Percentiles rank a stretch among this genome's conserved stretches.
These are phyloP conservation scores for Drosophila dives DNA, from an alignment of 2,888 invertebrate genomes.

Conservation along the genomic window DNA sequence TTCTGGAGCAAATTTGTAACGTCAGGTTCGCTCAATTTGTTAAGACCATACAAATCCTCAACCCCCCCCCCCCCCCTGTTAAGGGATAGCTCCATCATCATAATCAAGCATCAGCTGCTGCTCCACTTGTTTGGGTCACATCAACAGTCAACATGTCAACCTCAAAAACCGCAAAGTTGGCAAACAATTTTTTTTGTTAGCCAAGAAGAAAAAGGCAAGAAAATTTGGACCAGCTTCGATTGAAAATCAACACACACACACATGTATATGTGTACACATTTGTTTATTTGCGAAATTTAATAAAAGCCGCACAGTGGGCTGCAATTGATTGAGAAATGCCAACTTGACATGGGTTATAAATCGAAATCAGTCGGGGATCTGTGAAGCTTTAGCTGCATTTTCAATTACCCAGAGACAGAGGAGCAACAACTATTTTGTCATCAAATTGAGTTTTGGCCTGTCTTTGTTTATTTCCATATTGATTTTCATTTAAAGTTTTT, in stretches of 20 bases:
- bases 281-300: slow-evolving; percentile 69
- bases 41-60: slow-evolving; percentile 5
- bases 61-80: neutral
- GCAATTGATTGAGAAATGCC: slow-evolving; percentile 54
- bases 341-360: slow-evolving; percentile 54
- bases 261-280: slow-evolving; percentile 37
- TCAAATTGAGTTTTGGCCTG: slow-evolving; percentile 45
- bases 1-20: slow-evolving; percentile 64
- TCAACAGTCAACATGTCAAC: slow-evolving; percentile 80
- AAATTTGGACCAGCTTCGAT: slow-evolving; percentile 69
- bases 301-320: slow-evolving; percentile 69
- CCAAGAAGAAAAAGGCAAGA: slow-evolving; percentile 48
- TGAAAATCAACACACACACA: slow-evolving; percentile 71
- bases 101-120: slow-evolving; percentile 72
- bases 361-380: neutral
- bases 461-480: slow-evolving; percentile 48
- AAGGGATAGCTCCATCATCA: slow-evolving; percentile 52
- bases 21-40: slow-evolving; percentile 58
- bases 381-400: neutral
- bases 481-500: slow-evolving; percentile 38
- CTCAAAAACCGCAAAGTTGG: slow-evolving; percentile 80
- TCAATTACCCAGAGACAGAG: slow-evolving; percentile 8
- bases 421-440: slow-evolving; percentile 39
- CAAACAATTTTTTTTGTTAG: slow-evolving; percentile 70
- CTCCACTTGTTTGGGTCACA: slow-evolving; percentile 74